Base-by-base conservation (phyloP, 2,113 vertebrate species). In the Salvelinus fontinalis region DNA sequence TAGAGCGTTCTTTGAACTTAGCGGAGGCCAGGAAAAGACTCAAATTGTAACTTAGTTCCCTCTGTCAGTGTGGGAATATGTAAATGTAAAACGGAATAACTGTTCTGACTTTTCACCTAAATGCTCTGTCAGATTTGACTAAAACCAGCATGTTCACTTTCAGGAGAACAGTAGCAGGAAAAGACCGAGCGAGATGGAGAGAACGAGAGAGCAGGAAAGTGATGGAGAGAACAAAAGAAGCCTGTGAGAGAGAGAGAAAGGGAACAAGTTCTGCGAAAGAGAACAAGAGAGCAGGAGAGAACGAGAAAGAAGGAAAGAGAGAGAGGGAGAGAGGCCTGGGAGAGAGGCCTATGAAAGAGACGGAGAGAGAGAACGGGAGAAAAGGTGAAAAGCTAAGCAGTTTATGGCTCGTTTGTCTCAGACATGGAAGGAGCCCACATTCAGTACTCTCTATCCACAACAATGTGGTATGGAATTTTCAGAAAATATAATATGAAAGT, bases 131-230 rank as follows among this genome's bases (percentile, higher is more conserved):
- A 86, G 85, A 86, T 88, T 87, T 90, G 86, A 90, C 90, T 83
- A 85, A 92, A 92, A 89, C 88, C 90, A 90, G 87, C 88, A 88
- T 84, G 60, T 83, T 89, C 90, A 83, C 85, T 84, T 89, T 82
- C 88, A 76, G 68, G 82, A 88, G 75, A 83, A 79, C 86, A 29
- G 39, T 71, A 59, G 69, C 65, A 78, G 74, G n/a, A 79, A 31
- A 31, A 31, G 60, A 69, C 4, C 16, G 2, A 51, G 60, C 57
- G 14, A 49, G 48, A 51, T 51, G 27, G 8, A 9, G 22, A 22
- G 6, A 64, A 24, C 66, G 76, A 76, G 75, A 72, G 60, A 79
- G 69, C 20, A 24, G 20, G 60, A 64, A 64, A 22, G 60, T 8
- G 60, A 64, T 9, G 16, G 60, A 8, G 20, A 12, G 60, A 24